Evolutionary conservation across 37 sponge, comb jelly and placozoan species (phyloP).

Genomic region (Crambe crambe): DNA sequence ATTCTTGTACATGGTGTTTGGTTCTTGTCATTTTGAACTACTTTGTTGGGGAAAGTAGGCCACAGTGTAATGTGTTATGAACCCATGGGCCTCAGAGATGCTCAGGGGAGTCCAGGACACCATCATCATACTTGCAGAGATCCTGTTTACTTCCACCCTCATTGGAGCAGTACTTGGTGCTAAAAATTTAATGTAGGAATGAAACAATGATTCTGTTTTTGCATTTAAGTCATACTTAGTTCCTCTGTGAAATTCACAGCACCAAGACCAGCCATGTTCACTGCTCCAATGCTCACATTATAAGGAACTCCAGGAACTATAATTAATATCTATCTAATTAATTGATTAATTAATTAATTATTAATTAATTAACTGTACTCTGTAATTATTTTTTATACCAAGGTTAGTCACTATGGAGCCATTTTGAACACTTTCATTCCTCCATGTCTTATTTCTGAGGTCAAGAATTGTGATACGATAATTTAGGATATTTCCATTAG

Average conservation of each 20-base stretch:
- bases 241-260: neutral
- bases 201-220: neutral
- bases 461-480: slow-evolving; percentile 26
- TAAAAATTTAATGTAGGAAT: neutral
- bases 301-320: slow-evolving; percentile 3
- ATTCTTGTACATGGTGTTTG: neutral
- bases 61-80: slow-evolving; percentile 14
- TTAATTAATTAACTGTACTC: no score
- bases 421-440: neutral
- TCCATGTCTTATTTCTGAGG: neutral
- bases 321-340: no score
- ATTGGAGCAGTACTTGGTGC: neutral
- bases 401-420: neutral
- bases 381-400: no score
- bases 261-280: neutral
- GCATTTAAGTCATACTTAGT: neutral
- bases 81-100: slow-evolving; percentile 3
- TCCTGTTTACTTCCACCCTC: neutral
- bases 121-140: neutral
- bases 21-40: slow-evolving; percentile 2
- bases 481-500: slow-evolving; percentile 60
- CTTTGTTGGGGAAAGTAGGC: neutral
- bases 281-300: slow-evolving; percentile 3
- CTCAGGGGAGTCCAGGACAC: slow-evolving; percentile 21
- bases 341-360: no score